Percentiles rank a stretch among this genome's conserved stretches.
Conservation (phyloP, 2,113 vertebrate species). For the Ptyas mucosa region DNA sequence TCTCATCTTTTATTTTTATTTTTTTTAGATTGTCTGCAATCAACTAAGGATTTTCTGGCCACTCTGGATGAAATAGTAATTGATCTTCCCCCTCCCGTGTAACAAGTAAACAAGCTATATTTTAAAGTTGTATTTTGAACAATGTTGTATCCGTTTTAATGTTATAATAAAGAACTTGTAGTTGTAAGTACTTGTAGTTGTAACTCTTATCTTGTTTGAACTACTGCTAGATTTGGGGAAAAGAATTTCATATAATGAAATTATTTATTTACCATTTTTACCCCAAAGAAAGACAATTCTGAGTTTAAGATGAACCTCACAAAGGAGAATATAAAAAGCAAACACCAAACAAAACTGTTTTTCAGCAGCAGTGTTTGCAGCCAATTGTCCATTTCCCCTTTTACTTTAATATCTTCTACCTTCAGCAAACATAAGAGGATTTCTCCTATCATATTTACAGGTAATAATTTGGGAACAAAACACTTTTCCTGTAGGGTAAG, state of each 20-base stretch:
- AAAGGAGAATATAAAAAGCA: not conserved
- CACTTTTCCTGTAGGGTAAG: not conserved
- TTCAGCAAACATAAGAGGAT: not conserved
- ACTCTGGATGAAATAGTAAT: slow-evolving; percentile 64
- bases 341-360: not conserved
- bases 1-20: slow-evolving; percentile 10
- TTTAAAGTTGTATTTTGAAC: slow-evolving; percentile 27
- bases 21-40: slow-evolving; percentile 60
- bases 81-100: slow-evolving; percentile 64
- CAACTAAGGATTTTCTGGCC: slow-evolving; percentile 62
- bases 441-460: not conserved
- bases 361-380: not conserved
- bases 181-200: not conserved
- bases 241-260: not conserved
- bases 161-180: not conserved
- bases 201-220: not conserved
- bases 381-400: not conserved
- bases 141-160: not conserved
- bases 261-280: not conserved
- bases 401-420: not conserved
- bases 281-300: not conserved
- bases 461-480: not conserved
- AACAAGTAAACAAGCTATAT: slow-evolving; percentile 21
- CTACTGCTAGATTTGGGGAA: not conserved
- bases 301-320: not conserved